Percentiles rank a stretch among this genome's conserved stretches.
These are phyloP conservation scores for Melanchra persicariae DNA, from an alignment of 2,888 invertebrate genomes.

Conservation along the genomic window DNA sequence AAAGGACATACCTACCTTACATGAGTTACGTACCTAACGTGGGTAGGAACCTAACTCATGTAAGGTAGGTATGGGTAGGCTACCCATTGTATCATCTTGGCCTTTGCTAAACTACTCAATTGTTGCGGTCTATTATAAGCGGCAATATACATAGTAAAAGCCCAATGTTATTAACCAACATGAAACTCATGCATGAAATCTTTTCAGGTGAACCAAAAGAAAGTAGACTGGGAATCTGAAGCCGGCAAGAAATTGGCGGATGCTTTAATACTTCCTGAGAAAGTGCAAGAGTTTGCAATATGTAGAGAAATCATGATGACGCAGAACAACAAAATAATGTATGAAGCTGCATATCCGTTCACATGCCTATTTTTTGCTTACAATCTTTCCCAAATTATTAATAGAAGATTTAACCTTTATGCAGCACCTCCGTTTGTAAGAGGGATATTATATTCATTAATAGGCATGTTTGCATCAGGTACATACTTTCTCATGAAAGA, in stretches of 20 bases:
- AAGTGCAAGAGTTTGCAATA: slow-evolving; percentile 95
- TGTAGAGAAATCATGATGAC: slow-evolving; percentile 93
- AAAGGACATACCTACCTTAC: too few species aligned
- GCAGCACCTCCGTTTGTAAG: slow-evolving; percentile 87
- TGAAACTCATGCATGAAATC: slow-evolving; percentile 3
- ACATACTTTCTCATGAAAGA: slow-evolving; percentile 93
- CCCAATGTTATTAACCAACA: too few species aligned
- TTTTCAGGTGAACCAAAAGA: slow-evolving; percentile 91
- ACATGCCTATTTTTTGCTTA: slow-evolving; percentile 88
- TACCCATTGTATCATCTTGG: too few species aligned
- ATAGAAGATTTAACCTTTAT: slow-evolving; percentile 90
- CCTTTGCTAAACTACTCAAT: too few species aligned
- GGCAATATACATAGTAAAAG: too few species aligned
- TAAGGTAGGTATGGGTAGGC: too few species aligned
- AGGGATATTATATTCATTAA: slow-evolving; percentile 87
- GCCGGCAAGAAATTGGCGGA: slow-evolving; percentile 92
- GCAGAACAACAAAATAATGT: slow-evolving; percentile 90
- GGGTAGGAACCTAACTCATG: too few species aligned
- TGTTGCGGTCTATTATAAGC: too few species aligned
- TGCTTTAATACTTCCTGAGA: slow-evolving; percentile 93
- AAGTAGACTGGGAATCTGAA: slow-evolving; percentile 92
- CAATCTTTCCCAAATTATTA: slow-evolving; percentile 87
- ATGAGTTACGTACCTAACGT: too few species aligned
- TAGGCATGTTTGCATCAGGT: slow-evolving; percentile 90
- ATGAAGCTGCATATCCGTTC: slow-evolving; percentile 90